These are phyloP conservation scores for Helarctos malayanus DNA, from an alignment of 2,797 vertebrate genomes.

Conservation along the genomic window DNA sequence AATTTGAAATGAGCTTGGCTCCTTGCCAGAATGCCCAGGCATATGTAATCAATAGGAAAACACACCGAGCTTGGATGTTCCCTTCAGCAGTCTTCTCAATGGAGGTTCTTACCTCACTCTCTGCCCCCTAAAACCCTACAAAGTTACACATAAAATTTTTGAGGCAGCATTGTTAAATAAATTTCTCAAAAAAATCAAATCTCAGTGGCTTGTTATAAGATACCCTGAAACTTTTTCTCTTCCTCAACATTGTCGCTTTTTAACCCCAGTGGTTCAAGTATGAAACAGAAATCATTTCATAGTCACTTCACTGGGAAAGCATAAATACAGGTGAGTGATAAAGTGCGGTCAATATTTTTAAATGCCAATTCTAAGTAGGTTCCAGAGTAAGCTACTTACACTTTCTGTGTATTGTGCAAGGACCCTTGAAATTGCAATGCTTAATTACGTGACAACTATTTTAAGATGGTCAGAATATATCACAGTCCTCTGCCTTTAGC, in stretches of 20 bases:
- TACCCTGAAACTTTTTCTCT: conserved; percentile 56
- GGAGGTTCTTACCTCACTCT: background rate
- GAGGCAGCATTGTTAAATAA: conserved; percentile 26
- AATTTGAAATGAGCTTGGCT: conserved; percentile 61
- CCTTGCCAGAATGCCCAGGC: conserved; percentile 36
- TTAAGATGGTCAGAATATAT: conserved; percentile 80
- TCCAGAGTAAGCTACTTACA: conserved; percentile 79
- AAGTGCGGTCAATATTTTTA: conserved; percentile 46
- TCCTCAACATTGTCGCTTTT: conserved; percentile 58
- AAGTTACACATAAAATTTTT: background rate
- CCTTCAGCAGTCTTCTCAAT: conserved; percentile 32
- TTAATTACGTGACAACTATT: conserved; percentile 81
- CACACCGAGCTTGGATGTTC: conserved; percentile 64
- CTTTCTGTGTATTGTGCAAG: conserved; percentile 68
- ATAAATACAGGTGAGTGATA: conserved; percentile 79
- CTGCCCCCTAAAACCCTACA: background rate
- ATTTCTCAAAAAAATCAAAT: background rate
- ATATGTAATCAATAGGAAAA: conserved; percentile 64
- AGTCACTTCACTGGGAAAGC: conserved; percentile 70
- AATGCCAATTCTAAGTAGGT: conserved; percentile 76
- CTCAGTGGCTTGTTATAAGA: background rate
- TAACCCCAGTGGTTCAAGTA: conserved; percentile 67
- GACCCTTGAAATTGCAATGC: conserved; percentile 61
- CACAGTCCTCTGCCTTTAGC: conserved; percentile 53
- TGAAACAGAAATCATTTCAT: conserved; percentile 74